A percentile compares a stretch with the other conserved stretches of the same genome.
phyloP scores from a whole-genome alignment of 2,113 vertebrate genomes.

The Ia io region DNA sequence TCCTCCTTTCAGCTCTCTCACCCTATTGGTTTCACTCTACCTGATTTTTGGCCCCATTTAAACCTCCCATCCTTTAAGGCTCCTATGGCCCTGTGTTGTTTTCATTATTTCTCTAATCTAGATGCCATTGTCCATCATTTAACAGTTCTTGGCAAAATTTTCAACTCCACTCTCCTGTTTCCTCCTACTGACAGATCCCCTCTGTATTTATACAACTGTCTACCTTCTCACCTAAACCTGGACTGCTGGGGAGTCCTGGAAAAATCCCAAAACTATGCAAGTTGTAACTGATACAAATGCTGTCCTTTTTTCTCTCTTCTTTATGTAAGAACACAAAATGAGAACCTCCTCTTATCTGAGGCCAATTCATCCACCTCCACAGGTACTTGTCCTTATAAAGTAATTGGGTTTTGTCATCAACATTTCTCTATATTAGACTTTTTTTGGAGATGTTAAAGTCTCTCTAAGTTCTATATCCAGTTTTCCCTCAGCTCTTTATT shows the following conservation, averaged over 20 bases:
- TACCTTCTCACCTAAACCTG: not conserved
- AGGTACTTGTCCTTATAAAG: not conserved
- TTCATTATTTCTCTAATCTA: not conserved
- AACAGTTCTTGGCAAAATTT: not conserved
- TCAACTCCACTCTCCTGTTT: not conserved
- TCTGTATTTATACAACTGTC: not conserved
- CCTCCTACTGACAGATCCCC: not conserved
- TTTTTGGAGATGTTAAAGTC: not conserved
- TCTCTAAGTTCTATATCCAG: not conserved
- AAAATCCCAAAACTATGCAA: not conserved
- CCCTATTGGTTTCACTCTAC: not conserved
- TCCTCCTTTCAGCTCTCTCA: not conserved
- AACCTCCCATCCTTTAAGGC: not conserved
- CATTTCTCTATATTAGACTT: not conserved
- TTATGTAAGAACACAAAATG: not conserved
- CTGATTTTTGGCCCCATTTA: not conserved
- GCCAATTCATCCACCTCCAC: not conserved
- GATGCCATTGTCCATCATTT: not conserved
- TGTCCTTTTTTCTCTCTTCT: not conserved
- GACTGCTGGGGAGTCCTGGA: not conserved
- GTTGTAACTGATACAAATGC: not conserved
- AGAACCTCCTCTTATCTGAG: not conserved
- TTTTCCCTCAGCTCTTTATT: not conserved
- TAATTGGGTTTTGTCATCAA: not conserved
- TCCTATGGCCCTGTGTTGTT: not conserved